Evolutionary conservation across 1,140 invertebrate genomes (phyloP), one percentile per base, ranked within the genome.

Genomic region (Manduca sexta): DNA sequence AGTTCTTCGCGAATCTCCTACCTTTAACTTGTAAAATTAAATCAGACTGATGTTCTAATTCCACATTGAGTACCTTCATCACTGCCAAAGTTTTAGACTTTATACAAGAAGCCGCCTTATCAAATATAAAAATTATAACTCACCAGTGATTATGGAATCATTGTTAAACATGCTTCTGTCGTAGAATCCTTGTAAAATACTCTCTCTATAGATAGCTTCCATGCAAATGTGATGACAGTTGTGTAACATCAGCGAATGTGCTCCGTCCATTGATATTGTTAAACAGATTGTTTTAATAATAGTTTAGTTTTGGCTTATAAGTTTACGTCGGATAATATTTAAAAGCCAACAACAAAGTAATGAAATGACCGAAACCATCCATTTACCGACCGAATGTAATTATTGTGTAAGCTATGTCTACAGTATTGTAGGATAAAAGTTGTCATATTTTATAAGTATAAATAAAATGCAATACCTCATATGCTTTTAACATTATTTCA

Each of bases 21-120:
- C 12, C 21, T 5, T 43, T 43, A 14, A n/a, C 7, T 15, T 30
- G 14, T 34, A 17, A 45, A 52, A 64, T 56, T 56, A 54, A 64
- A 74, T 64, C 45, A 74, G 75, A 79, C 73, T 79, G 73, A 79
- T 71, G 60, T 64, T 56, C 12, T 60, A 60, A n/a, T 60, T 64
- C 55, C 54, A 56, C 60, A 65, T 61, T 66, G 59, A 68, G 74
- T 81, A 78, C 74, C 72, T 81, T 60, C 57, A 34, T 65, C 51
- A 68, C 74, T 75, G 66, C 78, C 78, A 82, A 82, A 82, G 78
- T 66, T 71, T 74, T 73, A 78, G 66, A 71, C 45, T 60, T 72
- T 60, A 56, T 35, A 35, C 8, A 12, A 12, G 33, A 35, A 35
- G 13, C 13, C 21, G 21, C 21, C 21, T 26, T 26, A 5, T 26